Base-by-base conservation (phyloP, 2,888 invertebrate species). In the Linnaemya vulpina region DNA sequence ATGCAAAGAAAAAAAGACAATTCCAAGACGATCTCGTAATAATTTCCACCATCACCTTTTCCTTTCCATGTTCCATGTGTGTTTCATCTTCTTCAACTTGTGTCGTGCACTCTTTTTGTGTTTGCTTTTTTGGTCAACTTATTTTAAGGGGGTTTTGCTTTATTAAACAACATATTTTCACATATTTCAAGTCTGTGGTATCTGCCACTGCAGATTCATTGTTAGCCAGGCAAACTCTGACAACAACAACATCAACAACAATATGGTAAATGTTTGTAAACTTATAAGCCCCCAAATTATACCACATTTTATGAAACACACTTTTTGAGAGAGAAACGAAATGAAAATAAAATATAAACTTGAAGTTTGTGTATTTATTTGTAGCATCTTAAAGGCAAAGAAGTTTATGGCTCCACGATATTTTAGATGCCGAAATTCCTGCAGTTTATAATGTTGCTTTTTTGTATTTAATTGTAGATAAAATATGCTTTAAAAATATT, bases 121-220 rank as follows among this genome's bases (percentile, higher is more conserved):
- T 20, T 51, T 17, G 20, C 20, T 10, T 20, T 20, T 51, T 20
- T 51, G 51, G 9, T 51, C 20, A 51, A 51, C 20, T 0, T 51
- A 51, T 20, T 68, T 51, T n/a, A n/a, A n/a, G 22, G 13, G n/a
- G 38, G 35, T 70, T 51, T 68, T 58, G 55, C 40, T 40, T 7
- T 62, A 68, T 62, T 62, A 62, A 70, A 62, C 51, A 78, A 70
- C 25, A 70, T 70, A 70, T 78, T 70, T 77, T 46, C 5, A 51
- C 10, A 78, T 68, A 51, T 70, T 51, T 77, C 22, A 40, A 46
- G 20, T 40, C n/a, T 51, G 51, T 51, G 51, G 51, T 51, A 51
- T 8, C 51, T 20, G 9, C 20, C 10, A 20, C 1, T 20, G n/a
- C 15, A 51, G 10, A 51, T 51, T 15, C 3, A 20, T 20, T 51